Percentiles rank a stretch among this genome's conserved stretches.
These are phyloP conservation scores for Leucoma salicis DNA, from an alignment of 2,888 invertebrate species.

Conservation along the genomic window DNA sequence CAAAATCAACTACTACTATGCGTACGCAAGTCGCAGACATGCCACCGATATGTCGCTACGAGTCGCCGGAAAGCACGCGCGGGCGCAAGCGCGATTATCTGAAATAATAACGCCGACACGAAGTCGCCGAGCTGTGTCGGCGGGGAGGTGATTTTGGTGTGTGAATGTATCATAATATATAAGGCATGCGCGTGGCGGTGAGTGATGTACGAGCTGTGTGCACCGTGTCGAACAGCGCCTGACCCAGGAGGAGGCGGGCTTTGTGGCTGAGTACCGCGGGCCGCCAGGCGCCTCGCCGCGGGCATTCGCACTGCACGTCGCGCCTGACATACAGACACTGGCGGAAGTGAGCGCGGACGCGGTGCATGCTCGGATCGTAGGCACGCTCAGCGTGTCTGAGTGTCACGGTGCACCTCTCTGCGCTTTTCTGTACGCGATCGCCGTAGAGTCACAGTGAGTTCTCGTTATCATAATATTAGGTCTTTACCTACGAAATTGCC, in stretches of 20 bases:
- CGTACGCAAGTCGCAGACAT: no score
- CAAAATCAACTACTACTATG: no score
- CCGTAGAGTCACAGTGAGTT: conserved; percentile 12
- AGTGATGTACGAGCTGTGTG: neutral
- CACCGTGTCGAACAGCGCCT: conserved; percentile 33
- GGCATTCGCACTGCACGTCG: conserved; percentile 14
- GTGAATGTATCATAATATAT: no score
- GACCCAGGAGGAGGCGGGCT: conserved; percentile 82
- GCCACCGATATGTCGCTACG: no score
- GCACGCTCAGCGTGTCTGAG: conserved; percentile 47
- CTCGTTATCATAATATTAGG: no score
- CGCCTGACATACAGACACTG: conserved; percentile 3
- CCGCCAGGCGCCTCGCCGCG: conserved; percentile 27
- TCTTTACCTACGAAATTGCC: no score
- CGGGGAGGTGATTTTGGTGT: no score
- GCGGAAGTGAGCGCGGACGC: conserved; percentile 1
- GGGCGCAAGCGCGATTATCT: no score
- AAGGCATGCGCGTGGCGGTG: no score
- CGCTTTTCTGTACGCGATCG: conserved; percentile 50
- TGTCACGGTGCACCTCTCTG: conserved; percentile 36
- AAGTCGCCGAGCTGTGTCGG: no score
- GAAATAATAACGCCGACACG: no score
- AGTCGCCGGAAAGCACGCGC: no score
- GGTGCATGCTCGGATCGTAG: conserved; percentile 38
- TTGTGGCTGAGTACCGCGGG: conserved; percentile 50